Base-by-base conservation (phyloP, 1,140 invertebrate species). In the Melanaphis sacchari region DNA sequence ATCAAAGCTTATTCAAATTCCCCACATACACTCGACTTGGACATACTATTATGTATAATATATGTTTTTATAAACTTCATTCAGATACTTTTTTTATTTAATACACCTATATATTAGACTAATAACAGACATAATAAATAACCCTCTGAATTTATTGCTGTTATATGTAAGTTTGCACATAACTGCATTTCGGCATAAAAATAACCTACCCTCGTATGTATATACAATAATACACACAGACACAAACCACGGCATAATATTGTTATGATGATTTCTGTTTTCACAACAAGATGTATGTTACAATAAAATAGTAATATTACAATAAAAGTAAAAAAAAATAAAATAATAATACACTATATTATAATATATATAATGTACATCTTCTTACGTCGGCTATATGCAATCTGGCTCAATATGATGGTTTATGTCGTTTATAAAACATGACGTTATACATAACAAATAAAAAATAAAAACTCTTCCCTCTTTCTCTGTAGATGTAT, bases 401-500 rank as follows among this genome's bases (percentile, higher is more conserved):
- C 87, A 89, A 90, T 90, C 89, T 90, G 89, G 89, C 40, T 49
- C 89, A 66, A 54, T 38, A 66, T 46, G 22, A 38, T 36, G 43
- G 46, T 89, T 89, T 59, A 59, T 90, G 89, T 59, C 89, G 52
- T 90, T 90, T 90, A 54, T 54, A 90, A 59, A 90, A 90, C 49
- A 90, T 90, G 52, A 90, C 89, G 52, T 90, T 85, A 41, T 85
- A 76, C 59, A n/a, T 15, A 76, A n/a, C 59, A 76, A 76, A 76
- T n/a, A 66, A 66, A 66, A 66, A 66, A 66, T 66, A 76, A 76
- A 76, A 76, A 76, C 15, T n/a, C 31, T 76, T 59, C 54, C 7
- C 54, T 59, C 24, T 31, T 7, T 31, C 31, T n/a, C 59, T 15
- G 59, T n/a, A 66, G 59, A 66, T 66, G 9, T 66, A 66, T 66